Base-by-base conservation (phyloP, 2,113 vertebrate genomes). In the Pseudorasbora parva region DNA sequence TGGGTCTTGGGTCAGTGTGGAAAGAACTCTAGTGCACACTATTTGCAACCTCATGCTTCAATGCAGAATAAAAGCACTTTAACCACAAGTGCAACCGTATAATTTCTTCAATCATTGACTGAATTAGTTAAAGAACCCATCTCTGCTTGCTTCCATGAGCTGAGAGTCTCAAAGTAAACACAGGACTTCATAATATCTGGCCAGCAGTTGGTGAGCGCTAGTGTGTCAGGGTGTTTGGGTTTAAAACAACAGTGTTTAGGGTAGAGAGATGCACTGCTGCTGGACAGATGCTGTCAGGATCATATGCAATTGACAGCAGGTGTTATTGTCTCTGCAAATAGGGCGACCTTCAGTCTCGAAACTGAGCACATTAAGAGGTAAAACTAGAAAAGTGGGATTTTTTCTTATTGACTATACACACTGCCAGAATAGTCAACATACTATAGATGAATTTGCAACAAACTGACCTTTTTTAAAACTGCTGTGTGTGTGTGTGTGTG, bases 141-240 rank as follows among this genome's bases (percentile, higher is more conserved):
- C 14, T 69, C 62, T 56, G 27, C 79, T 54, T 23, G 79, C 79
- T 71, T 81, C 64, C 19, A 8, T n/a, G 17, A 30, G 17, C 59
- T 33, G 23, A 69, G 37, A 45, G 47, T 23, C 64, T 37, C 74
- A 77, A 47, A 23, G 51, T 72, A 78, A 84, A 78, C 56, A 57
- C 23, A 54, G 33, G 47, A 45, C 8, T 23, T 37, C 17, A 19
- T 9, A 6, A 21, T 59, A 27, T 47, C 62, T 27, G 2, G 33
- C 37, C 27, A 56, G 45, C 64, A 57, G 59, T 68, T 30, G 57
- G 43, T 10, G 72, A 68, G 51, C 45, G 49, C 75, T 37, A 51
- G 83, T 56, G 83, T 56, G 47, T 62, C 59, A 27, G n/a, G 64
- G 60, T 84, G 83, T 79, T 84, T 84, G 83, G 83, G 76, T 60